Percentiles rank a stretch among this genome's conserved stretches.
phyloP scores from a whole-genome alignment of 2,797 vertebrate genomes.

The Tokudaia tokunoshimensis region DNA sequence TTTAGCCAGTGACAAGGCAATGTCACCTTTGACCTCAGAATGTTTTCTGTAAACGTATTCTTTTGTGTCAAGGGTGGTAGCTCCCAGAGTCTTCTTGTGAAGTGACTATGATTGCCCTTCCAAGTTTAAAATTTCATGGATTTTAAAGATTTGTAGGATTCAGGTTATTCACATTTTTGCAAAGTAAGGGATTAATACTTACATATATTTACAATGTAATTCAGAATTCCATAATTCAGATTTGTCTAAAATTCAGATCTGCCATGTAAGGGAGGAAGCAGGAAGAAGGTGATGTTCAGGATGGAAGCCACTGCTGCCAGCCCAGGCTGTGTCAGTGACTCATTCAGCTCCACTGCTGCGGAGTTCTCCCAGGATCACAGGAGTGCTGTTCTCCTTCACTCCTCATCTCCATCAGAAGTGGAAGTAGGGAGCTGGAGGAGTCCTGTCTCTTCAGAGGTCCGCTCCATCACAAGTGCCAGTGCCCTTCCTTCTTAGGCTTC shows the following conservation, averaged over 20 bases:
- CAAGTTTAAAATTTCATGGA: background rate
- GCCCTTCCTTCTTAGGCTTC: background rate
- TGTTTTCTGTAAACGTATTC: background rate
- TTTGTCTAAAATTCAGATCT: background rate
- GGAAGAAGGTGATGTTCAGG: background rate
- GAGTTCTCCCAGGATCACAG: background rate
- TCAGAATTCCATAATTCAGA: background rate
- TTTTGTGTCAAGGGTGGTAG: background rate
- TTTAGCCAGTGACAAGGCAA: background rate
- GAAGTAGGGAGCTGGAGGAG: background rate
- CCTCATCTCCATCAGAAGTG: background rate
- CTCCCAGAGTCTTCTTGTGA: background rate
- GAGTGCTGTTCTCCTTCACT: background rate
- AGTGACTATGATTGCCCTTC: background rate
- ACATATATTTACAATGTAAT: background rate
- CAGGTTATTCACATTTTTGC: background rate
- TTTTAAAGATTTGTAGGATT: constrained; percentile 41
- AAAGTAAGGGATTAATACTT: background rate
- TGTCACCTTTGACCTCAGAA: background rate
- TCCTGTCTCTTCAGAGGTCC: background rate
- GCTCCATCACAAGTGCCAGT: background rate
- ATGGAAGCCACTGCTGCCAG: background rate
- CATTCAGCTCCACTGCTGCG: background rate
- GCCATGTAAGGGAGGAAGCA: background rate
- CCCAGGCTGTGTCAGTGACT: background rate